Base-by-base conservation (phyloP, 2,888 invertebrate species). In the Cataglyphis rosenhaueri region DNA sequence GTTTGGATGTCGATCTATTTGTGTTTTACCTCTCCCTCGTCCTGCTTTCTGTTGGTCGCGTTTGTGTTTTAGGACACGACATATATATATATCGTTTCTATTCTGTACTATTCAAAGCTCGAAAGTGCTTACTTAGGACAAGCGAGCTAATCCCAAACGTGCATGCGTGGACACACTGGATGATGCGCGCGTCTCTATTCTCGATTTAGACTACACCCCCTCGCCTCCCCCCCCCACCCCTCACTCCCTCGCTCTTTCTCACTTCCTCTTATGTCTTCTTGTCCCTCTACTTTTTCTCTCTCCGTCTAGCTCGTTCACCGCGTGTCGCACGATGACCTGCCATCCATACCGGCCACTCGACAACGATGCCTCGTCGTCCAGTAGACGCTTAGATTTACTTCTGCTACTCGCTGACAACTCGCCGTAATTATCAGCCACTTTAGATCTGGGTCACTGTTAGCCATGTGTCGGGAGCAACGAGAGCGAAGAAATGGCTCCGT, bases 361-460 rank as follows among this genome's bases (percentile, higher is more conserved):
- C 79, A 85, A 68, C 76, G 81, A 76, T 87, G 71, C 81, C 64
- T 83, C 82, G 75, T 66, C 59, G 78, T 74, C 61, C 61, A 59
- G 70, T 74, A 73, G 65, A 83, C 73, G 85, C 66, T 86, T 83
- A 81, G 85, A 87, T 90, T 88, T 85, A 85, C 87, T 85, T 64
- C 84, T 85, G 84, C 82, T 84, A 74, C 83, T 74, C 86, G 87
- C 89, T 88, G 91, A 91, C 91, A 90, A 86, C 84, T 78, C 64
- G 85, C 70, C 81, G 90, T 88, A 92, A 93, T 93, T 92, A 93
- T 92, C 91, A 86, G 88, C 88, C 91, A 91, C 91, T 92, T 90
- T 84, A 88, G 86, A 93, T 91, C 90, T 92, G 91, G 93, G 93
- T 92, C 92, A 91, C 65, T 86, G 79, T 85, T 68, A 71, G 74